These are phyloP conservation scores for Trialeurodes vaporariorum DNA, from an alignment of 1,140 invertebrate species.

Conservation along the genomic window DNA sequence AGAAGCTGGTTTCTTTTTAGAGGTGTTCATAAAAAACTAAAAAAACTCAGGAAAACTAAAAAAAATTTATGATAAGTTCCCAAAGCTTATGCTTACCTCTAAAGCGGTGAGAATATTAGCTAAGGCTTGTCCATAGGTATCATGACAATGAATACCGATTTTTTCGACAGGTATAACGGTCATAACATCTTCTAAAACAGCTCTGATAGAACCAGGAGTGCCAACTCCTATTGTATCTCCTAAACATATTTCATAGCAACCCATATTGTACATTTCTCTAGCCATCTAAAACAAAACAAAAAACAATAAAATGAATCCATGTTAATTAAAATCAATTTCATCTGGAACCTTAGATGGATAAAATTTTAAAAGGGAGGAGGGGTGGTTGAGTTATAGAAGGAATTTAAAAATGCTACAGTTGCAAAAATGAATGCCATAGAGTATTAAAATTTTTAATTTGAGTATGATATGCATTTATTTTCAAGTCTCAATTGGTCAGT, in stretches of 20 bases:
- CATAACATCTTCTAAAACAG: slow-evolving; percentile 64
- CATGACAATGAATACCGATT: slow-evolving; percentile 92
- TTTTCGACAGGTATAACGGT: slow-evolving; percentile 48
- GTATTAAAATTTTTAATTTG: too few species aligned
- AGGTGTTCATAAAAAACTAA: background rate
- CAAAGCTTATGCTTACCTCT: slow-evolving; percentile 31
- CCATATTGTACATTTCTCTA: slow-evolving; percentile 60
- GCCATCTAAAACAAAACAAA: slow-evolving; percentile 42
- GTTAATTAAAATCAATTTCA: too few species aligned
- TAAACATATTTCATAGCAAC: slow-evolving; percentile 90
- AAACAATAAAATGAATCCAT: too few species aligned
- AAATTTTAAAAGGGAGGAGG: too few species aligned
- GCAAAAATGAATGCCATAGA: too few species aligned
- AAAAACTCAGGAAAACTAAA: slow-evolving; percentile 5
- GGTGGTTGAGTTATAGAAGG: too few species aligned
- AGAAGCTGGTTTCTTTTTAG: background rate
- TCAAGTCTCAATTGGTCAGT: too few species aligned
- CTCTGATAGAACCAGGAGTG: slow-evolving; percentile 67
- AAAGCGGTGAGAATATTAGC: slow-evolving; percentile 83
- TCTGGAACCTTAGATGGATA: too few species aligned
- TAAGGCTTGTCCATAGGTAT: slow-evolving; percentile 95
- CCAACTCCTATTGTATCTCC: slow-evolving; percentile 97
- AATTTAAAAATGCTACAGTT: too few species aligned
- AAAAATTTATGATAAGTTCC: background rate
- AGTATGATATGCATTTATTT: too few species aligned